Conservation (phyloP, 2,888 invertebrate genomes). For the Drosophila picticornis region DNA sequence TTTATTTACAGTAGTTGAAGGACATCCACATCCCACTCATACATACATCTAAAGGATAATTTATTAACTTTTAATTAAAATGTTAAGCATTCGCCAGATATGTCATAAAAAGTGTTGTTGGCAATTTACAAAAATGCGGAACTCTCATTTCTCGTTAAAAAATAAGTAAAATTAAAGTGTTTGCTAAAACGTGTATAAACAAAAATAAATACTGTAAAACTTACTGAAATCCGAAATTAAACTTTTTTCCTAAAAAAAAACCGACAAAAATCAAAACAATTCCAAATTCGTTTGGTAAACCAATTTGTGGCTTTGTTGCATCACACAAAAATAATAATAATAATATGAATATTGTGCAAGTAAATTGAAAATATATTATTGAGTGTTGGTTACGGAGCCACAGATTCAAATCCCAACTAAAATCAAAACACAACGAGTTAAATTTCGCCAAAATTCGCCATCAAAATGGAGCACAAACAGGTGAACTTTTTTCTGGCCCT, state of each 20-base stretch:
- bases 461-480: constrained; percentile 78
- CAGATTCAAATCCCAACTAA: constrained; percentile 49
- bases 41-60: neutral
- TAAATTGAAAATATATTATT: constrained; percentile 49
- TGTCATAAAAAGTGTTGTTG: constrained; percentile 46
- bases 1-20: constrained; percentile 4
- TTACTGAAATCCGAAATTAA: neutral
- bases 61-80: constrained; percentile 31
- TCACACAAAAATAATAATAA: constrained; percentile 18
- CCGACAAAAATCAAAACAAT: constrained; percentile 35
- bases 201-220: constrained; percentile 3
- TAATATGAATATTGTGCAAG: constrained; percentile 41
- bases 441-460: constrained; percentile 19
- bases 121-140: constrained; percentile 31
- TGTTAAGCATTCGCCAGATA: constrained; percentile 46
- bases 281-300: constrained; percentile 41
- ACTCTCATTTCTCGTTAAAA: constrained; percentile 23
- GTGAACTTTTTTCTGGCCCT: constrained; percentile 78
- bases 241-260: constrained; percentile 12
- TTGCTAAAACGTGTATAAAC: neutral
- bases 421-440: constrained; percentile 15
- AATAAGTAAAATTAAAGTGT: constrained; percentile 31
- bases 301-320: constrained; percentile 34
- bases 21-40: neutral
- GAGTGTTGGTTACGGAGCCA: constrained; percentile 42